Percentiles rank a stretch among this genome's conserved stretches.
These are phyloP conservation scores for Pimephales promelas DNA, from an alignment of 2,113 vertebrate genomes.

Conservation along the genomic window DNA sequence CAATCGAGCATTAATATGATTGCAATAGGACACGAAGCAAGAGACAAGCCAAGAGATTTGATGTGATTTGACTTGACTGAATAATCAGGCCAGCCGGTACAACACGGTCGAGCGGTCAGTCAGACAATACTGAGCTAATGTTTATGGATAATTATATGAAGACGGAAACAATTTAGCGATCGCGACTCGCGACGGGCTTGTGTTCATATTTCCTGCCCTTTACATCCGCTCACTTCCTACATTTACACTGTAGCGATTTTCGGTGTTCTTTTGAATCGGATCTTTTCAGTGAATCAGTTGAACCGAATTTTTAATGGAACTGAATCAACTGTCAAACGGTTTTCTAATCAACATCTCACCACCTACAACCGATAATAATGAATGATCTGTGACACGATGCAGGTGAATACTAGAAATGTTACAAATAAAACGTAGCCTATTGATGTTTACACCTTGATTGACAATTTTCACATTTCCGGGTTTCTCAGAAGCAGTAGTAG, in stretches of 20 bases:
- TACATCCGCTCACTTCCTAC: neutral
- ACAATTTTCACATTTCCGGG: no score
- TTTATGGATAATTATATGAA: neutral
- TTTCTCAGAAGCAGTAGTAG: no score
- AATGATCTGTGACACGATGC: neutral
- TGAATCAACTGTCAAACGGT: neutral
- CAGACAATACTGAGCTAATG: neutral
- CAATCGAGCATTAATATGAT: constrained; percentile 9
- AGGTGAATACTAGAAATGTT: neutral
- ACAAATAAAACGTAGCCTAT: neutral
- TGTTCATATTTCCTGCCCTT: constrained; percentile 4
- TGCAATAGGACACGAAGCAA: neutral
- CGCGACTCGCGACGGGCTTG: neutral
- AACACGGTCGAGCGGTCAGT: neutral
- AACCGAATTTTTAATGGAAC: neutral
- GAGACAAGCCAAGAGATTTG: neutral
- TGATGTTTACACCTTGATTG: neutral
- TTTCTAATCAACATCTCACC: neutral
- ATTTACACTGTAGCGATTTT: neutral
- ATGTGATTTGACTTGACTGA: neutral
- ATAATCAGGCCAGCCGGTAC: constrained; percentile 4
- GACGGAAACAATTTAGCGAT: neutral
- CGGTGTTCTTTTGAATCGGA: neutral
- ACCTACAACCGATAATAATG: no score
- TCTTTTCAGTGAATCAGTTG: neutral